phyloP scores from a whole-genome alignment of 2,888 invertebrate genomes.

The Smittia aterrima region DNA sequence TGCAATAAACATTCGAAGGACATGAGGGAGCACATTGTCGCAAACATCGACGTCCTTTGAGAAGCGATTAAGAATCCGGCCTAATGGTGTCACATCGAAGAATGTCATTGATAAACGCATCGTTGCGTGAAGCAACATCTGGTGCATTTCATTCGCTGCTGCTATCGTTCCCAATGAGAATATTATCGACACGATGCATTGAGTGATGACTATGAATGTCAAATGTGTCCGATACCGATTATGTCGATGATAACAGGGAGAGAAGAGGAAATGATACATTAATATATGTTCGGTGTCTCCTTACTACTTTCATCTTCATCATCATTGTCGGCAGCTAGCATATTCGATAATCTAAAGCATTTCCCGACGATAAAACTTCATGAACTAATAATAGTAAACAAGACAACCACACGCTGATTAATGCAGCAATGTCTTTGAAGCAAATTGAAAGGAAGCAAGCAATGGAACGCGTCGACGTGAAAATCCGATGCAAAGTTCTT shows the following conservation, averaged over 20 bases:
- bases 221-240: not conserved
- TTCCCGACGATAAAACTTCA: not conserved
- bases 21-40: constrained; percentile 58
- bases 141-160: constrained; percentile 61
- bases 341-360: too few relatives aligned
- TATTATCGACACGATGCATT: constrained; percentile 20
- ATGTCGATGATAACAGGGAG: not conserved
- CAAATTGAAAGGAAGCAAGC: not conserved
- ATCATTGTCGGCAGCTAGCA: too few relatives aligned
- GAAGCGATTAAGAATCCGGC: constrained; percentile 61
- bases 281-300: too few relatives aligned
- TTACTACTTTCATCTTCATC: too few relatives aligned
- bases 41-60: constrained; percentile 61
- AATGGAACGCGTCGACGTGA: not conserved
- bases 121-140: constrained; percentile 58
- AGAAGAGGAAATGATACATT: not conserved
- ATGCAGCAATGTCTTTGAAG: not conserved
- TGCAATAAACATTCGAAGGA: constrained; percentile 51
- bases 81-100: constrained; percentile 70
- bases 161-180: constrained; percentile 33
- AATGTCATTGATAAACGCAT: constrained; percentile 64
- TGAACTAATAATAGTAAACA: not conserved
- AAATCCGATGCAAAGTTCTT: not conserved
- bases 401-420: not conserved
- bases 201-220: constrained; percentile 42